Percentiles rank a stretch among this genome's conserved stretches.
These are phyloP conservation scores for Colletes gigas DNA, from an alignment of 1,140 invertebrate genomes.

Conservation along the genomic window DNA sequence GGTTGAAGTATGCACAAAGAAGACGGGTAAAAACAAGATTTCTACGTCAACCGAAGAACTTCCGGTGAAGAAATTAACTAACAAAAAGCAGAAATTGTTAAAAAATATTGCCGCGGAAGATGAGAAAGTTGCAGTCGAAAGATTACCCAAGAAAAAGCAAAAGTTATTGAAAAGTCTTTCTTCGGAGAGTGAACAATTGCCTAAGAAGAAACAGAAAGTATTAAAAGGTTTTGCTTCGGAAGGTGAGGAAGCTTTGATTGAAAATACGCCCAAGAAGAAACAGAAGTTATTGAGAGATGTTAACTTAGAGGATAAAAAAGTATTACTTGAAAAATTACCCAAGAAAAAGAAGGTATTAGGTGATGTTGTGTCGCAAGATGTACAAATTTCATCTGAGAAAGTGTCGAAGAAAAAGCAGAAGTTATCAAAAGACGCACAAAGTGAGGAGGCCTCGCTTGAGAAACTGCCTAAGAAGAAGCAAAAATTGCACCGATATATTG, in stretches of 20 bases:
- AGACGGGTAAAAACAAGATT: conserved; percentile 9
- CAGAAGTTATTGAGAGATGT: background rate
- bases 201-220: conserved; percentile 17
- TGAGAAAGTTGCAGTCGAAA: background rate
- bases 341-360: conserved; percentile 17
- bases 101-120: background rate
- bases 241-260: background rate
- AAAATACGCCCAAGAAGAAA: conserved; percentile 6
- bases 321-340: background rate
- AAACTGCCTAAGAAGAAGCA: conserved; percentile 10
- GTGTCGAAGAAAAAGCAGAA: conserved; percentile 34
- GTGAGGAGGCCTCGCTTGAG: background rate
- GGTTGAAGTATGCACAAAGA: background rate
- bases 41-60: background rate
- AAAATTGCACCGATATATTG: background rate
- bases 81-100: conserved; percentile 5
- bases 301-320: background rate
- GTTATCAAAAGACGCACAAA: background rate
- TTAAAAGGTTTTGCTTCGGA: background rate
- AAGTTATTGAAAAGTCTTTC: conserved; percentile 2
- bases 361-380: background rate
- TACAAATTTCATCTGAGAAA: background rate
- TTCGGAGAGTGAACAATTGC: background rate
- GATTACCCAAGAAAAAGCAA: background rate
- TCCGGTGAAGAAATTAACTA: background rate